phyloP scores from a whole-genome alignment of 2,888 invertebrate genomes.

The Chrysolina oricalcia region DNA sequence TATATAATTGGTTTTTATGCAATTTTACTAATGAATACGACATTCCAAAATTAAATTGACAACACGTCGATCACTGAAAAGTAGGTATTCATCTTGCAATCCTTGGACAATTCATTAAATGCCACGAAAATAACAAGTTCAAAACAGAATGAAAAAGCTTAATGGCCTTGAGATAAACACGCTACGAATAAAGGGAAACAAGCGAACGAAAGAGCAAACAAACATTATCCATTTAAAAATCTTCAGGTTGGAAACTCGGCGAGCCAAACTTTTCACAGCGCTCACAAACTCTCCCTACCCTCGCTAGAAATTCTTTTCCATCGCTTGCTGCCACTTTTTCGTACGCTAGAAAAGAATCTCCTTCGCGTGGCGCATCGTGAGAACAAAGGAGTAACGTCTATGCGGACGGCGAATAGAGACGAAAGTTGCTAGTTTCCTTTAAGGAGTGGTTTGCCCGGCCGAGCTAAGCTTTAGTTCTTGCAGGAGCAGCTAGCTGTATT shows the following conservation, averaged over 20 bases:
- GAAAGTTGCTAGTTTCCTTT: slow-evolving; percentile 63
- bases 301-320: slow-evolving; percentile 51
- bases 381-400: slow-evolving; percentile 63
- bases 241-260: slow-evolving; percentile 40
- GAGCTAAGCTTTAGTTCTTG: slow-evolving; percentile 73
- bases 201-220: slow-evolving; percentile 45
- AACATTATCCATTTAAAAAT: slow-evolving; percentile 48
- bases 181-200: slow-evolving; percentile 24
- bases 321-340: slow-evolving; percentile 52
- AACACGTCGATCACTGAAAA: no score
- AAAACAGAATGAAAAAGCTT: slow-evolving; percentile 21
- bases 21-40: no score
- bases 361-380: slow-evolving; percentile 28
- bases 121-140: neutral
- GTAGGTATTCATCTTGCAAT: no score
- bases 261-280: slow-evolving; percentile 43
- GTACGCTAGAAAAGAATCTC: slow-evolving; percentile 56
- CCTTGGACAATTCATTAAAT: neutral
- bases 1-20: no score
- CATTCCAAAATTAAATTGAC: no score
- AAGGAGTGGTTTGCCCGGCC: slow-evolving; percentile 72
- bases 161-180: slow-evolving; percentile 40
- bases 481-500: slow-evolving; percentile 73
- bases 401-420: slow-evolving; percentile 58
- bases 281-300: slow-evolving; percentile 45